Conservation (phyloP, 2,113 vertebrate genomes). For the Lagopus leucura region DNA sequence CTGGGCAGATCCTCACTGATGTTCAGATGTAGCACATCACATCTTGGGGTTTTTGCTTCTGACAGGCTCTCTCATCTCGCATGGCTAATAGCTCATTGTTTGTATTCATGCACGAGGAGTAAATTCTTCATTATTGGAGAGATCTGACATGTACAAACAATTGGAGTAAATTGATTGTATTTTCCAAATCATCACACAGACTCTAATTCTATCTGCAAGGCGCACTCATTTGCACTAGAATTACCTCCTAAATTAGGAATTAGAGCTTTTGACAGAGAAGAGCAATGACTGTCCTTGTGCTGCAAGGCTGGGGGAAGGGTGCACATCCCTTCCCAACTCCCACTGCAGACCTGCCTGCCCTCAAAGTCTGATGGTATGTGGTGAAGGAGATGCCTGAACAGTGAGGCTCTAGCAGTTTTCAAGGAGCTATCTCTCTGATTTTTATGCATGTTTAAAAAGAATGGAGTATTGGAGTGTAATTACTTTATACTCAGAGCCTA, state of each 20-base stretch:
- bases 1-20: neutral
- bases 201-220: constrained; percentile 79
- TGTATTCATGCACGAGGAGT: constrained; percentile 37
- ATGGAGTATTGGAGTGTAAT: neutral
- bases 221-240: constrained; percentile 74
- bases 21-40: fast-evolving
- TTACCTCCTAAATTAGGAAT: constrained; percentile 75
- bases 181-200: constrained; percentile 78
- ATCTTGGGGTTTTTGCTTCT: neutral
- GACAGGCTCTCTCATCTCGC: neutral
- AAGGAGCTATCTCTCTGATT: neutral
- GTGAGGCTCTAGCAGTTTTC: neutral
- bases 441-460: neutral
- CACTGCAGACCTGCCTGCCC: fast-evolving
- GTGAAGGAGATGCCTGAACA: neutral
- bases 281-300: constrained; percentile 4
- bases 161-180: constrained; percentile 78
- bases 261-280: constrained; percentile 49
- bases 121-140: constrained; percentile 68
- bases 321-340: neutral
- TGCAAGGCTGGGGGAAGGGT: neutral
- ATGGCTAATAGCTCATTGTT: constrained; percentile 51
- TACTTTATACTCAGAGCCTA: neutral
- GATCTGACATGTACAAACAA: constrained; percentile 75
- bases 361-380: neutral